Conservation (phyloP, 2,797 vertebrate species). For the Phataginus tetradactyla region DNA sequence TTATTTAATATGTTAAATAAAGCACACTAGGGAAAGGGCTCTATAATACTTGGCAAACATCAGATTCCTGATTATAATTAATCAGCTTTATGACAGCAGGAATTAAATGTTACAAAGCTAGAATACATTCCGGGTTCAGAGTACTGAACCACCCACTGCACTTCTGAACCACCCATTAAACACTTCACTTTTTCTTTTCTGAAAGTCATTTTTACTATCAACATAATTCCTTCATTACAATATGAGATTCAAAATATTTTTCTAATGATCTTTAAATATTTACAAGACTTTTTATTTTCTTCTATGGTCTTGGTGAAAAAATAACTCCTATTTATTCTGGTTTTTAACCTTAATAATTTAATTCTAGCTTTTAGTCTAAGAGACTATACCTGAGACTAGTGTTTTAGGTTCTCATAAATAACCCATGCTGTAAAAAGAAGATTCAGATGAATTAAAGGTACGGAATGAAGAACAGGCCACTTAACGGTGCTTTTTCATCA, state of each 20-base stretch:
- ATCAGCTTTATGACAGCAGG: not conserved
- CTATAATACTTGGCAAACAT: not conserved
- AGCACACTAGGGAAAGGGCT: not conserved
- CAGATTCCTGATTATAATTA: slow-evolving; percentile 22
- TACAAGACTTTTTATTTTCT: not conserved
- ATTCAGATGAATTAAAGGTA: not conserved
- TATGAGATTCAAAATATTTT: not conserved
- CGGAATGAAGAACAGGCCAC: not conserved
- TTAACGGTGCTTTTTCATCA: not conserved
- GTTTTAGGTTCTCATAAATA: not conserved
- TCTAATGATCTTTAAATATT: slow-evolving; percentile 16
- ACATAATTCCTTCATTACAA: not conserved
- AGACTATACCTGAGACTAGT: not conserved
- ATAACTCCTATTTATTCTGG: not conserved
- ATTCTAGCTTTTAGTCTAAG: not conserved
- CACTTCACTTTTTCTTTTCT: not conserved
- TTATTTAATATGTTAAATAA: slow-evolving; percentile 28
- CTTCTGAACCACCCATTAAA: not conserved
- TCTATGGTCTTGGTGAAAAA: not conserved
- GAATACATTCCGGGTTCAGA: not conserved
- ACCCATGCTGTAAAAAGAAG: not conserved
- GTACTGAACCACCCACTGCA: too few relatives aligned
- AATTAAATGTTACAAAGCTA: not conserved
- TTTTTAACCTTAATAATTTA: slow-evolving; percentile 16
- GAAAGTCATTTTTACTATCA: not conserved